Evolutionary conservation across 1,140 invertebrate genomes (phyloP), one percentile per base, ranked within the genome.

Genomic region (Formica selysi): DNA sequence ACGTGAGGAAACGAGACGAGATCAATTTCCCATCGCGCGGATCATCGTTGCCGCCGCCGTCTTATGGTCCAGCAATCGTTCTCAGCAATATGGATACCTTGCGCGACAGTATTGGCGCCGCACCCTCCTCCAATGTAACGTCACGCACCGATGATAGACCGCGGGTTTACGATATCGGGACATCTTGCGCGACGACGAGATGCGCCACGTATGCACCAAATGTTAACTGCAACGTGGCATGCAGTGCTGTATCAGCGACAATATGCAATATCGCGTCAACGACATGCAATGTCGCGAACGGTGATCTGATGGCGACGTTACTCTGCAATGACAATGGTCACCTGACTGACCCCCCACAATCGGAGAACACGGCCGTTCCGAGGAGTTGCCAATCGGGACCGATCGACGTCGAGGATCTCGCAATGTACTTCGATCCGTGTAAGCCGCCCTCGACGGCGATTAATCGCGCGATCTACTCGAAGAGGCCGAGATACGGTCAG

Each of bases 401-500:
- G 0, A 70, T 95, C 0, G 94, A 94, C 79, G 91, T 94, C 13
- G 93, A 95, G 65, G 94, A 95, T 38, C 78, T 95, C 48, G 90
- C 87, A 8, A 74, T 67, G 73, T 92, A 59, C 32, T 84, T 86
- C 19, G 71, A 79, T 0, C 44, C 11, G 2, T 41, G 71, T 0
- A 41, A n/a, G 0, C 8, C 68, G 38, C n/a, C n/a, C 29, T 22
- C 68, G 61, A 4, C 3, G 13, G 3, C 36, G 16, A 22, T 38
- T 2, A 48, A 57, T 41, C 64, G 16, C 11, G n/a, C 41, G n/a
- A 71, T 48, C n/a, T 5, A 84, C 16, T 74, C 68, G n/a, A 76
- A 70, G 1, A 85, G 19, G 11, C n/a, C 57, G 38, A 79, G 64
- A 16, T 68, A 84, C 19, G 29, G 10, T 0, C 54, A 76, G 11